Base-by-base conservation (phyloP, 2,797 vertebrate genomes). In the Champsocephalus esox region DNA sequence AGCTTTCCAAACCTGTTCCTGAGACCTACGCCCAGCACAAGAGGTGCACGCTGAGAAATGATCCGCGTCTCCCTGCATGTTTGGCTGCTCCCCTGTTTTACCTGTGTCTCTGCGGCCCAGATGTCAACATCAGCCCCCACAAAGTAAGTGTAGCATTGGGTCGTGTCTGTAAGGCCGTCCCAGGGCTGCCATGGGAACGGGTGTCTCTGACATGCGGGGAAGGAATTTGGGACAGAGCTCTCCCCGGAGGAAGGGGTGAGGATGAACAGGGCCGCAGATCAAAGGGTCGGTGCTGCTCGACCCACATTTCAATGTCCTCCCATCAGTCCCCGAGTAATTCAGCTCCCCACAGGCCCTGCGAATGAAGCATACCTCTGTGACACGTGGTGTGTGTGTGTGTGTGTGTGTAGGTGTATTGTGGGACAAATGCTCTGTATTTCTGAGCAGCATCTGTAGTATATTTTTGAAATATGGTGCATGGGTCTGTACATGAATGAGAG, bases 231-330 rank as follows among this genome's bases (percentile, higher is more conserved):
- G 90, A 88, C 89, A 88, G 84, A 68, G 72, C 16, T 81, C 68
- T 85, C 79, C 82, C 62, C 13, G 24, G 75, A 85, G 60, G 12
- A 77, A 71, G 46, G 54, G 74, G 66, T 80, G 86, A 89, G 70
- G 88, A 87, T 77, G 89, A 87, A 85, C 87, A 87, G 89, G 82
- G 71, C 73, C 45, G 50, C 70, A 79, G 80, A 92, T 88, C 74
- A 87, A 90, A 87, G 82, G 46, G 24, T 54, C 16, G 6, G 9
- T 32, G 67, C 6, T 1, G 51, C 44, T 59, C 24, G 2, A 68
- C 49, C 54, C 54, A 57, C 50, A 41, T 74, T 77, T 74, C 63
- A 52, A 44, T 43, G 65, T 87, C 64, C 77, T 70, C 64, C 82
- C 66, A 19, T 84, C 71, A 62, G 73, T 72, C 56, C 55, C 55